These are phyloP conservation scores for Eupithecia exiguata DNA, from an alignment of 2,888 invertebrate genomes.

Conservation along the genomic window DNA sequence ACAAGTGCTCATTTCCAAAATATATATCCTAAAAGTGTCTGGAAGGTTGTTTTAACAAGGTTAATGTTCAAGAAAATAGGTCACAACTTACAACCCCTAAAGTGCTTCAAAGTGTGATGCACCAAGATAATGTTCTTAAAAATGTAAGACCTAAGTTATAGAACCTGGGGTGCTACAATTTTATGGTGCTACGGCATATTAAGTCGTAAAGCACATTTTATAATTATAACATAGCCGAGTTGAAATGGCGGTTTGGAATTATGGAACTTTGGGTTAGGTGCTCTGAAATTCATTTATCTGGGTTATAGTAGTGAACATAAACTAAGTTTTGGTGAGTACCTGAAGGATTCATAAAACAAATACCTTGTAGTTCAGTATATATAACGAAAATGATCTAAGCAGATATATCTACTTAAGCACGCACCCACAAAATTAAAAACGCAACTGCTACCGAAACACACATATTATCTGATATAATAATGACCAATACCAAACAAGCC, in stretches of 20 bases:
- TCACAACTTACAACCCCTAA: constrained; percentile 12
- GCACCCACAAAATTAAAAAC: neutral
- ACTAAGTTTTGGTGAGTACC: neutral
- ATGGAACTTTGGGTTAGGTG: constrained; percentile 19
- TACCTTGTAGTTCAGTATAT: neutral
- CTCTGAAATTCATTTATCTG: constrained; percentile 19
- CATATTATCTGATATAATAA: neutral
- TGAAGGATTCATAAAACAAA: neutral
- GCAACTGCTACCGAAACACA: neutral
- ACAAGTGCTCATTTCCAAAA: neutral
- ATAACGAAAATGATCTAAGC: neutral
- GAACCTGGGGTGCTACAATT: constrained; percentile 33
- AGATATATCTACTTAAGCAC: neutral
- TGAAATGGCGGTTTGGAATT: constrained; percentile 27
- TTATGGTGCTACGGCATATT: constrained; percentile 39
- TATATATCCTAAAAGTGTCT: constrained; percentile 2
- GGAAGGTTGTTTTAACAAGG: constrained; percentile 18
- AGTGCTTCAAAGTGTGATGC: constrained; percentile 28
- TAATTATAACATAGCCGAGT: constrained; percentile 37
- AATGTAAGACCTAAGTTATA: constrained; percentile 34
- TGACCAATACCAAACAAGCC: neutral
- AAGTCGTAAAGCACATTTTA: constrained; percentile 41
- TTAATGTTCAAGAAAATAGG: constrained; percentile 17
- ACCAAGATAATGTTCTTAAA: constrained; percentile 31
- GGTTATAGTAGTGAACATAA: constrained; percentile 11